A percentile compares a stretch with the other conserved stretches of the same genome.
These are phyloP conservation scores for Zaprionus capensis DNA, from an alignment of 1,140 invertebrate species.

Conservation along the genomic window DNA sequence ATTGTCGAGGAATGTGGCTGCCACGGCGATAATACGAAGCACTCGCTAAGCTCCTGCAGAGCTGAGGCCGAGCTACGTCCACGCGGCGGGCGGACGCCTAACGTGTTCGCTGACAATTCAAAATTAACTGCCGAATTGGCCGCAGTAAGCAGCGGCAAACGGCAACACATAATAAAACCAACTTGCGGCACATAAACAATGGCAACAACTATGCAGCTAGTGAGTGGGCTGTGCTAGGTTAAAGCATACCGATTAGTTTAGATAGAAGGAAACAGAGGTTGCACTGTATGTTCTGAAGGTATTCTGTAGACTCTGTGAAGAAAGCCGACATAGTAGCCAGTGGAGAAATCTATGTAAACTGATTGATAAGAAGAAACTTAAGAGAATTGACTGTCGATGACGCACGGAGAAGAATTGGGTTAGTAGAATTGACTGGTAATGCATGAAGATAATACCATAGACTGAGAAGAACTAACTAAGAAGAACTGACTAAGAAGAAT, in stretches of 20 bases:
- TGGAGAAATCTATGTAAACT: too few relatives aligned
- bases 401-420: too few relatives aligned
- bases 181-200: constrained; percentile 47
- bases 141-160: constrained; percentile 37
- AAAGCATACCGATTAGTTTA: constrained; percentile 4
- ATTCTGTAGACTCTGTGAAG: too few relatives aligned
- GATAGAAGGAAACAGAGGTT: background rate
- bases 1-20: constrained; percentile 79
- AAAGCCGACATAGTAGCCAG: too few relatives aligned
- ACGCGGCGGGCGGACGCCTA: constrained; percentile 37
- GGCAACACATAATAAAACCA: constrained; percentile 68
- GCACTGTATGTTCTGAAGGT: too few relatives aligned
- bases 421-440: too few relatives aligned
- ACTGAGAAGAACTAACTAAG: background rate
- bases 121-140: constrained; percentile 77
- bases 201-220: constrained; percentile 20
- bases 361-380: too few relatives aligned
- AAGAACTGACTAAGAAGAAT: background rate
- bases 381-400: too few relatives aligned
- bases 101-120: constrained; percentile 80
- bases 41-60: constrained; percentile 20
- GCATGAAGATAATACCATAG: too few relatives aligned
- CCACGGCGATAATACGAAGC: constrained; percentile 75
- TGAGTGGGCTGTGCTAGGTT: background rate
- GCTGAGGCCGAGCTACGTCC: constrained; percentile 16